phyloP scores from a whole-genome alignment of 2,888 invertebrate genomes.

The Agriopis marginaria region DNA sequence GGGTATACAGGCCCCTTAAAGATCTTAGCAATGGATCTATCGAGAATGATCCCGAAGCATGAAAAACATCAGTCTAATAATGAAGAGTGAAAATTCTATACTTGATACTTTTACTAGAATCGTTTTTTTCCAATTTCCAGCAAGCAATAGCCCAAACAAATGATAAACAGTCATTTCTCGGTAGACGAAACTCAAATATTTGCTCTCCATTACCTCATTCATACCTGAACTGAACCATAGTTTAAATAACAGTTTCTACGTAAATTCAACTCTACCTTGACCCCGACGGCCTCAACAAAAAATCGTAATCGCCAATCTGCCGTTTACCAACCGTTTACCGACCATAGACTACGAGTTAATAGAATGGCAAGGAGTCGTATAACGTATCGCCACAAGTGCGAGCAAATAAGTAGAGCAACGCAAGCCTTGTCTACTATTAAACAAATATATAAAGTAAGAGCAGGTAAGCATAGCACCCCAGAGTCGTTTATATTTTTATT shows the following conservation, averaged over 20 bases:
- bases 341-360: neutral
- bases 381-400: neutral
- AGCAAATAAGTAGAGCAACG: neutral
- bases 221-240: neutral
- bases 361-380: neutral
- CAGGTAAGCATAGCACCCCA: no score
- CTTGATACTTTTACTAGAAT: no score
- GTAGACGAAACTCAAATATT: conserved; percentile 13
- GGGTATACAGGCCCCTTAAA: no score
- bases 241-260: neutral
- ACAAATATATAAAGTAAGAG: no score
- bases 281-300: conserved; percentile 2
- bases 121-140: neutral
- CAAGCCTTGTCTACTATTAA: neutral
- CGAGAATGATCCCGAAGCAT: no score
- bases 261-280: conserved; percentile 11
- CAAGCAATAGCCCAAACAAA: neutral
- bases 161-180: conserved; percentile 8
- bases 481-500: no score
- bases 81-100: no score
- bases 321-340: neutral
- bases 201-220: conserved; percentile 10
- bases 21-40: no score
- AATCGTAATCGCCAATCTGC: conserved; percentile 3
- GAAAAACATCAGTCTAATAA: no score